These are phyloP conservation scores for Tenthredo amoena DNA, from an alignment of 2,888 invertebrate species.

Conservation along the genomic window DNA sequence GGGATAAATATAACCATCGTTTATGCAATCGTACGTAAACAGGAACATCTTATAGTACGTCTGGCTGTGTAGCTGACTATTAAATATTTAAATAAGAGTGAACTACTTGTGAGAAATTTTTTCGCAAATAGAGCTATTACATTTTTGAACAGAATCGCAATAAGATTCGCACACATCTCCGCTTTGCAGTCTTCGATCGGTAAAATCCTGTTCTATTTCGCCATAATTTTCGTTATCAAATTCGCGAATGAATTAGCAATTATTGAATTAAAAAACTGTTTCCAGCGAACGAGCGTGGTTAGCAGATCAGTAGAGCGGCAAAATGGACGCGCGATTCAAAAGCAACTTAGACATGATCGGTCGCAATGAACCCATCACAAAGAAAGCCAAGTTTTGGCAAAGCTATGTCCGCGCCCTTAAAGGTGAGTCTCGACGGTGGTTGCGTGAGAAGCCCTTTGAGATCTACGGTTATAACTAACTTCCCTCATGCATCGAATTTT, in stretches of 20 bases:
- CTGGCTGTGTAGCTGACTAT: background rate
- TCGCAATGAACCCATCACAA: slow-evolving; percentile 94
- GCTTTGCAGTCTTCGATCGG: background rate
- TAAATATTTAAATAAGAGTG: background rate
- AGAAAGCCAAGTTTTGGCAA: slow-evolving; percentile 97
- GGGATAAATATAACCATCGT: slow-evolving; percentile 58
- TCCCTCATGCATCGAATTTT: background rate
- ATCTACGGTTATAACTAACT: too few relatives aligned
- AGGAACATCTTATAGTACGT: background rate
- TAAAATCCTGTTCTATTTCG: background rate
- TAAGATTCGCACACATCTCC: background rate
- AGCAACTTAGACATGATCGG: slow-evolving; percentile 96
- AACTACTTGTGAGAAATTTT: background rate
- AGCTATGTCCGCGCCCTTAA: slow-evolving; percentile 95
- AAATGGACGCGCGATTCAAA: slow-evolving; percentile 82
- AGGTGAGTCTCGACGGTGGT: slow-evolving; percentile 80
- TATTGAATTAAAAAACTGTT: slow-evolving; percentile 4
- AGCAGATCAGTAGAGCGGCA: slow-evolving; percentile 81
- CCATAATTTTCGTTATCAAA: background rate
- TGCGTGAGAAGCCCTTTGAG: background rate
- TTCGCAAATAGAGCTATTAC: background rate
- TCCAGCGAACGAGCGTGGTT: slow-evolving; percentile 88
- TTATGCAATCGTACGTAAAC: slow-evolving; percentile 57
- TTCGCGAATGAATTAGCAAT: background rate
- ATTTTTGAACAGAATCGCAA: background rate